Evolutionary conservation across 2,888 invertebrate species (phyloP).

Genomic region (Papilio gigon): DNA sequence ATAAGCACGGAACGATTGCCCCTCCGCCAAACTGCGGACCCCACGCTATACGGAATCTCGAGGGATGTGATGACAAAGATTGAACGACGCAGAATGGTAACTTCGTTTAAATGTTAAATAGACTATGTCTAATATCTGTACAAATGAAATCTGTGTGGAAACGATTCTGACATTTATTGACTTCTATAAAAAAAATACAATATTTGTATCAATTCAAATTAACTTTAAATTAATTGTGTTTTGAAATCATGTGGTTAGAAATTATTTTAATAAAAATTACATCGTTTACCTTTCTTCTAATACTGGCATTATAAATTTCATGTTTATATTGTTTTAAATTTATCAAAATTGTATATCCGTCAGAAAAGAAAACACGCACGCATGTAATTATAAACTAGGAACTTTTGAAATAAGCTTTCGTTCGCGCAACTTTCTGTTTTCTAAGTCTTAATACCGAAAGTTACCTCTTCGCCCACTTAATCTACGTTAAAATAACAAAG

Average conservation of each 20-base stretch:
- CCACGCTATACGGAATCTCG: slow-evolving; percentile 55
- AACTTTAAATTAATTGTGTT: too few relatives aligned
- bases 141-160: background rate
- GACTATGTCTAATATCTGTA: background rate
- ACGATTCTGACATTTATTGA: background rate
- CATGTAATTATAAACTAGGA: slow-evolving; percentile 42
- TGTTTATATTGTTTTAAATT: background rate
- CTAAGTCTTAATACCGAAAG: slow-evolving; percentile 42
- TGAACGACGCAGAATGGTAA: slow-evolving; percentile 49
- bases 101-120: slow-evolving; percentile 36
- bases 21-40: slow-evolving; percentile 53
- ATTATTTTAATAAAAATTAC: too few relatives aligned
- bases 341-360: slow-evolving; percentile 15
- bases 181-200: background rate
- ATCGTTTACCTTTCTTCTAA: background rate
- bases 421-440: slow-evolving; percentile 41
- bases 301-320: background rate
- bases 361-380: slow-evolving; percentile 38
- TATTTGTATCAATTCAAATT: too few relatives aligned
- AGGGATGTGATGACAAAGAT: slow-evolving; percentile 60
- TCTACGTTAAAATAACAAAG: slow-evolving; percentile 45
- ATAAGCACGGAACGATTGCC: slow-evolving; percentile 61
- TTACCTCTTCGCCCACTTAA: slow-evolving; percentile 44
- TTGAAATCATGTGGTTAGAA: too few relatives aligned
- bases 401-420: slow-evolving; percentile 42